These are phyloP conservation scores for Coracopsis vasa DNA, from an alignment of 2,113 vertebrate genomes.

Conservation along the genomic window DNA sequence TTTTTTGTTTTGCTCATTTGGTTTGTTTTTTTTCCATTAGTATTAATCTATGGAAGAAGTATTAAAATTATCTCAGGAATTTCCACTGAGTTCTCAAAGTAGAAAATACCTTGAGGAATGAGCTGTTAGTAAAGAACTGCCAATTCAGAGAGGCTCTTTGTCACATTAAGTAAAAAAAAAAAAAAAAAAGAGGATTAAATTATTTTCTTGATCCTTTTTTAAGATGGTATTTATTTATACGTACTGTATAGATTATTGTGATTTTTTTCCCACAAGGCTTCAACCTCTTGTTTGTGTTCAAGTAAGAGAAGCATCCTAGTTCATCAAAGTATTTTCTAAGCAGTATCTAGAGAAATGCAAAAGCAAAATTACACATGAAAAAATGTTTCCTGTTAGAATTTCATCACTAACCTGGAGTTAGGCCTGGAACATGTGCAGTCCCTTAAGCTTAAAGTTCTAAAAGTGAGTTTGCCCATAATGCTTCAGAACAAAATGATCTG, in stretches of 20 bases:
- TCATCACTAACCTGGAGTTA: neutral
- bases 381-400: neutral
- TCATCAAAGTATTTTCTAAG: neutral
- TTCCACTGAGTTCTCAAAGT: neutral
- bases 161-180: neutral
- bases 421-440: neutral
- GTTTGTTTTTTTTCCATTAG: neutral
- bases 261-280: neutral
- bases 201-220: neutral
- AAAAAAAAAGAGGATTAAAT: neutral
- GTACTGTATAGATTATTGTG: neutral
- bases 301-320: neutral
- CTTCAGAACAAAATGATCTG: neutral
- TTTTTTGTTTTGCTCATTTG: neutral
- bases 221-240: neutral
- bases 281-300: neutral
- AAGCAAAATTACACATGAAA: neutral
- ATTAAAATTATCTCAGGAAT: neutral
- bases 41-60: neutral
- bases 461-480: neutral
- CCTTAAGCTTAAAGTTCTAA: neutral
- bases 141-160: neutral
- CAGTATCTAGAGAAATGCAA: neutral
- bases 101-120: neutral
- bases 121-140: neutral